Conservation (phyloP, 2,113 vertebrate genomes). For the Pseudopipra pipra region DNA sequence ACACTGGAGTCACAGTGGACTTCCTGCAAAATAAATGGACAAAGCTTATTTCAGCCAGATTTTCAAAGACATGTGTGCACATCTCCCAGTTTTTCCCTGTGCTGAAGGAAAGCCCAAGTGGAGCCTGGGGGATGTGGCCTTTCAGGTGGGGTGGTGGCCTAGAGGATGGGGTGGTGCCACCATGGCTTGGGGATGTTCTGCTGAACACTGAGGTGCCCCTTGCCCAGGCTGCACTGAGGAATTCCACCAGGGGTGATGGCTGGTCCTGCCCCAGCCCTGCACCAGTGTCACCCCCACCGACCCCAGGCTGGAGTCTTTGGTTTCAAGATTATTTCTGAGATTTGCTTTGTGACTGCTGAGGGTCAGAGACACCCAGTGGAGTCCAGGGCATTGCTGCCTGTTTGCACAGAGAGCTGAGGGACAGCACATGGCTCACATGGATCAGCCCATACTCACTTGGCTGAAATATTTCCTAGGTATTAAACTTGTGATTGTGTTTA, state of each 20-base stretch:
- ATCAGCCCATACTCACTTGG: not conserved
- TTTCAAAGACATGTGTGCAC: rapidly evolving
- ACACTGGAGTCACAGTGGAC: not conserved
- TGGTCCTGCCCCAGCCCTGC: too few relatives aligned
- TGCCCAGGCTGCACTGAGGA: too few relatives aligned
- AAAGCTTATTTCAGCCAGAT: not conserved
- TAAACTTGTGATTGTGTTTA: not conserved
- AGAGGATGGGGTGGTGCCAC: not conserved
- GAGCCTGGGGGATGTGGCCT: rapidly evolving
- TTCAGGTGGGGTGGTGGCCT: rapidly evolving
- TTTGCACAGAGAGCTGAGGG: not conserved
- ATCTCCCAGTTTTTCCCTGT: not conserved
- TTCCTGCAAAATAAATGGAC: not conserved
- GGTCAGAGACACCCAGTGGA: not conserved
- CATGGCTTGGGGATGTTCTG: not conserved
- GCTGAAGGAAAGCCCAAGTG: not conserved
- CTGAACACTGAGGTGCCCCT: too few relatives aligned
- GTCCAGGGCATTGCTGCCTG: not conserved
- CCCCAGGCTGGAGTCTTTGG: rapidly evolving
- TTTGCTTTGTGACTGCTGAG: not conserved
- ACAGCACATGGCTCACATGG: not conserved
- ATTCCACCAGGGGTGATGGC: not conserved
- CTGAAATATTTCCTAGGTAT: not conserved
- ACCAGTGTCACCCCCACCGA: rapidly evolving
- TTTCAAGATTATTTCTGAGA: not conserved